These are phyloP conservation scores for Poecilobothrus nobilitatus DNA, from an alignment of 2,888 invertebrate species.

Conservation along the genomic window DNA sequence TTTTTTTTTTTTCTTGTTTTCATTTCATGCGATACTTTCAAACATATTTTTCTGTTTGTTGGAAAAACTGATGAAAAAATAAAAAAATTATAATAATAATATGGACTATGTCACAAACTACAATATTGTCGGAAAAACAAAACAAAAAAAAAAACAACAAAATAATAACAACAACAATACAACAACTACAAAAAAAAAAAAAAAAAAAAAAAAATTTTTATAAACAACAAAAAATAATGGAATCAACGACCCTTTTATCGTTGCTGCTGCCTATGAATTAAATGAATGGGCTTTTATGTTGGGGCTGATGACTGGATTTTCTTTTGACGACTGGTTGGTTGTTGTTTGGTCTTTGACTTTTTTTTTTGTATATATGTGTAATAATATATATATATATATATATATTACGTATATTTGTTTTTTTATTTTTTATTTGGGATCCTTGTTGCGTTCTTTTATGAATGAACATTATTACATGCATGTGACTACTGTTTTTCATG, in stretches of 20 bases:
- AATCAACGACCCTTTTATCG: slow-evolving; percentile 3
- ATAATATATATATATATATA: too few species aligned
- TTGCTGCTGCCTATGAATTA: not conserved
- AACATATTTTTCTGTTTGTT: not conserved
- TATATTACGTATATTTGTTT: too few species aligned
- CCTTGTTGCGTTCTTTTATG: slow-evolving; percentile 12
- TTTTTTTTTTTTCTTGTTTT: too few species aligned
- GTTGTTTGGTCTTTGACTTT: not conserved
- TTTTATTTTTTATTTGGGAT: not conserved
- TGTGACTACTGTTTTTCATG: too few species aligned
- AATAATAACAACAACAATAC: too few species aligned
- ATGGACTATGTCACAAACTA: slow-evolving; percentile 3
- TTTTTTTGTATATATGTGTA: too few species aligned
- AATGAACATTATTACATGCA: slow-evolving; percentile 11
- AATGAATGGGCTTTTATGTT: not conserved
- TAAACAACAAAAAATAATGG: too few species aligned
- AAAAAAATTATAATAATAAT: not conserved
- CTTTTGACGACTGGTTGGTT: too few species aligned
- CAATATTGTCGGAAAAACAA: not conserved
- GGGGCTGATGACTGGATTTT: too few species aligned
- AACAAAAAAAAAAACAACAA: too few species aligned
- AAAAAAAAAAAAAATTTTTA: too few species aligned
- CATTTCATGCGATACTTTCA: not conserved
- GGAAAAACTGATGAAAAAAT: not conserved
- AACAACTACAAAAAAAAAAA: not conserved